Conservation (phyloP, 2,888 invertebrate genomes). For the Dolomedes plantarius region DNA sequence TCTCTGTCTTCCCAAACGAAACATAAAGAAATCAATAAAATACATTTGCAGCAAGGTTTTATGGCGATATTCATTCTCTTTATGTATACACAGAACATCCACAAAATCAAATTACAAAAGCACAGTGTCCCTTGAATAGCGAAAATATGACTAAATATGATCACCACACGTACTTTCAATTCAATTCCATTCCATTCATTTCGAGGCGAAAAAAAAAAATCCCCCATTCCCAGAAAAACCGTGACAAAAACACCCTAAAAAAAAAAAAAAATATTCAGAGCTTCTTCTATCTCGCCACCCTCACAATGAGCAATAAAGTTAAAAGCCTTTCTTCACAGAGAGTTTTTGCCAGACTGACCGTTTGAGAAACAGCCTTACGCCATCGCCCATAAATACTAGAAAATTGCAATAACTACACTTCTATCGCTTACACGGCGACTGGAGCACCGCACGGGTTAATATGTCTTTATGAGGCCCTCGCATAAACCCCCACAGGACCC, state of each 20-base stretch:
- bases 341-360: not conserved
- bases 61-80: not conserved
- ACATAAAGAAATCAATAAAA: not conserved
- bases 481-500: slow-evolving; percentile 45
- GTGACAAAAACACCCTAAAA: too few relatives aligned
- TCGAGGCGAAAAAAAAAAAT: not conserved
- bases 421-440: slow-evolving; percentile 16
- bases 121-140: not conserved
- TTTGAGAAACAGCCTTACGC: slow-evolving; percentile 15
- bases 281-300: not conserved
- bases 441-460: slow-evolving; percentile 44
- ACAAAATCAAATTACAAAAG: not conserved
- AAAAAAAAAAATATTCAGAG: not conserved
- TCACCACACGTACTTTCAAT: not conserved
- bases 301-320: slow-evolving; percentile 28
- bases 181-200: slow-evolving; percentile 3
- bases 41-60: not conserved
- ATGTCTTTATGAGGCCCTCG: slow-evolving; percentile 52
- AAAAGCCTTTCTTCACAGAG: slow-evolving; percentile 15
- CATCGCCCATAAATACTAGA: slow-evolving; percentile 47
- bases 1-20: too few relatives aligned
- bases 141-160: not conserved
- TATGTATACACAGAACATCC: not conserved
- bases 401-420: slow-evolving; percentile 60
- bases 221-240: not conserved